Base-by-base conservation (phyloP, 2,888 invertebrate genomes). In the Eilema depressum region DNA sequence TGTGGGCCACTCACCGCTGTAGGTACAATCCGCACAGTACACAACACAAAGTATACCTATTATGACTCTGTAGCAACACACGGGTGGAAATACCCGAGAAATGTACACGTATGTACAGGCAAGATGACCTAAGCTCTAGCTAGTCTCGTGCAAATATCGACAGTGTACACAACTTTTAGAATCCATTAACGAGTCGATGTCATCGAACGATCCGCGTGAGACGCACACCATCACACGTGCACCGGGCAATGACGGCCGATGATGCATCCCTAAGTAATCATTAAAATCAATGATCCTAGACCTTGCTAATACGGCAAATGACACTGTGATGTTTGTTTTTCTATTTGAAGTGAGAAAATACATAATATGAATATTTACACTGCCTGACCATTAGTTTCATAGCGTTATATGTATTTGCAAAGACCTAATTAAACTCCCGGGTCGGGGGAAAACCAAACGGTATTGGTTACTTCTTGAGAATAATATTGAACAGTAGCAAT, bases 1-100 rank as follows among this genome's bases (percentile, higher is more conserved):
- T 96, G 94, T 0, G 62, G 61, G 10, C 1, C 1, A 37, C 3
- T 1, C 2, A 12, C 23, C 33, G 33, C 33, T 3, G 33, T 33
- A 33, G 4, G 33, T 33, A 33, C 8, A 33, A 33, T 33, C 8
- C 8, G 33, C 33, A 12, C 33, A 37, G 33, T 33, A 33, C 7
- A 33, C 33, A 33, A 33, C 7, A 33, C 33, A 33, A 8, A 37
- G 12, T 37, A n/a, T n/a, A 1, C 33, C 33, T 37, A 3, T 37
- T 37, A 37, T 37, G 33, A 37, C 12, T 12, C 33, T 37, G 23
- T 26, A 25, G 11, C 12, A 59, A 26, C 59, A 59, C 59, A 59
- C 37, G 37, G 17, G 41, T 17, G 41, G 41, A 41, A 41, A 41
- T 17, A 41, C 41, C 17, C 41, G 41, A 41, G 41, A 41, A 41